Percentiles rank a stretch among this genome's conserved stretches.
These are phyloP conservation scores for Marisa cornuarietis DNA, from an alignment of 1,140 invertebrate species.

Conservation along the genomic window DNA sequence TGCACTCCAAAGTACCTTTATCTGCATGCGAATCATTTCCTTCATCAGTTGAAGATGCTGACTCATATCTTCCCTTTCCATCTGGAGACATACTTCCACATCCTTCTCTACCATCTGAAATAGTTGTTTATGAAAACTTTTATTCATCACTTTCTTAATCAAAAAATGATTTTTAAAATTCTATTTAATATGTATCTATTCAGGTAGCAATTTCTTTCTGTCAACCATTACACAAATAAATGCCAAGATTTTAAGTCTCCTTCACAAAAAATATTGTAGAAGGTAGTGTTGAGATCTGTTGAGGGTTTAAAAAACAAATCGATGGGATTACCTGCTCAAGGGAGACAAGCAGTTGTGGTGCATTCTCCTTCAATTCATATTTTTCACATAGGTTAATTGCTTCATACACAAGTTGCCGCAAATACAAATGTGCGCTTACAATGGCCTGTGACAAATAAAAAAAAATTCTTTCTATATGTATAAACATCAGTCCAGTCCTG, in stretches of 20 bases:
- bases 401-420: slow-evolving; percentile 52
- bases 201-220: too few relatives aligned
- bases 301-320: too few relatives aligned
- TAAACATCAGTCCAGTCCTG: too few relatives aligned
- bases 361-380: slow-evolving; percentile 37
- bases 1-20: slow-evolving; percentile 32
- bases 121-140: too few relatives aligned
- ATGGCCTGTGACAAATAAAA: slow-evolving; percentile 40
- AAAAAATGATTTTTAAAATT: too few relatives aligned
- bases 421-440: slow-evolving; percentile 47
- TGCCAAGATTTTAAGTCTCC: too few relatives aligned
- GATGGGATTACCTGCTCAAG: slow-evolving; percentile 42
- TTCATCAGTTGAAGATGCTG: slow-evolving; percentile 36
- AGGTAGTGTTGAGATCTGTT: too few relatives aligned
- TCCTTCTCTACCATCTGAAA: slow-evolving; percentile 44
- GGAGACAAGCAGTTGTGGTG: slow-evolving; percentile 35
- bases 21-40: slow-evolving; percentile 40
- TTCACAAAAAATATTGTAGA: too few relatives aligned
- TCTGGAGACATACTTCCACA: slow-evolving; percentile 28
- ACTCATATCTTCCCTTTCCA: slow-evolving; percentile 41
- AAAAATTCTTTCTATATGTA: too few relatives aligned
- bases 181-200: too few relatives aligned
- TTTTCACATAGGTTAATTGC: slow-evolving; percentile 46
- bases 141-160: too few relatives aligned
- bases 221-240: too few relatives aligned